These are phyloP conservation scores for Hybognathus amarus DNA, from an alignment of 2,797 vertebrate species.

Conservation along the genomic window DNA sequence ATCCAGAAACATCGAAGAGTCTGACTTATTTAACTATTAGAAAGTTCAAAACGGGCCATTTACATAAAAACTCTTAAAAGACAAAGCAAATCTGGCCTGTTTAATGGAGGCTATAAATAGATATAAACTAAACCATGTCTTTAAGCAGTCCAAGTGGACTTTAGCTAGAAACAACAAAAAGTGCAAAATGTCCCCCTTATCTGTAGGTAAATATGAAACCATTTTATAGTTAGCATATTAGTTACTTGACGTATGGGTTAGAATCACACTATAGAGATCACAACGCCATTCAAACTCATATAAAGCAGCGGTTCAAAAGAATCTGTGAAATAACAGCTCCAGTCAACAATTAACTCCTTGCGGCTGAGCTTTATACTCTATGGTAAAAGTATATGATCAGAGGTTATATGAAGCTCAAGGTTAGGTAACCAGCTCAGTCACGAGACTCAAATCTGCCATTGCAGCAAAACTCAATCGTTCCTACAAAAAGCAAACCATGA, in stretches of 20 bases:
- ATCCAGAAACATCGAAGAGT: not conserved
- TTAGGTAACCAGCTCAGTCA: constrained; percentile 16
- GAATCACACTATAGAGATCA: not conserved
- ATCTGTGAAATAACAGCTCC: not conserved
- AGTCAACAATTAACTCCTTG: constrained; percentile 28
- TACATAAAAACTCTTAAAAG: not conserved
- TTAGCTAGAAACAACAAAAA: not conserved
- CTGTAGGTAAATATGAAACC: not conserved
- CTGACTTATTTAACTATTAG: not conserved
- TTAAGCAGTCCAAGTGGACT: not conserved
- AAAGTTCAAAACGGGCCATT: not conserved
- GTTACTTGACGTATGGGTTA: not conserved
- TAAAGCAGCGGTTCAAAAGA: constrained; percentile 11
- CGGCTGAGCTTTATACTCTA: constrained; percentile 2
- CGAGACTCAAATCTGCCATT: constrained; percentile 6
- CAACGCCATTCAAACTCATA: not conserved
- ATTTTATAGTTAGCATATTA: not conserved
- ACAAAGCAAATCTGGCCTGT: not conserved
- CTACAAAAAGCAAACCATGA: not conserved
- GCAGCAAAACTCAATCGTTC: constrained; percentile 3
- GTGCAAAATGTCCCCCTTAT: not conserved
- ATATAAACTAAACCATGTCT: not conserved
- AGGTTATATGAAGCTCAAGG: constrained; percentile 33
- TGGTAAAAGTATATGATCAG: constrained; percentile 29
- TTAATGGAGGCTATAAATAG: not conserved